Conservation (phyloP, 2,113 vertebrate species). For the Macrotus californicus region DNA sequence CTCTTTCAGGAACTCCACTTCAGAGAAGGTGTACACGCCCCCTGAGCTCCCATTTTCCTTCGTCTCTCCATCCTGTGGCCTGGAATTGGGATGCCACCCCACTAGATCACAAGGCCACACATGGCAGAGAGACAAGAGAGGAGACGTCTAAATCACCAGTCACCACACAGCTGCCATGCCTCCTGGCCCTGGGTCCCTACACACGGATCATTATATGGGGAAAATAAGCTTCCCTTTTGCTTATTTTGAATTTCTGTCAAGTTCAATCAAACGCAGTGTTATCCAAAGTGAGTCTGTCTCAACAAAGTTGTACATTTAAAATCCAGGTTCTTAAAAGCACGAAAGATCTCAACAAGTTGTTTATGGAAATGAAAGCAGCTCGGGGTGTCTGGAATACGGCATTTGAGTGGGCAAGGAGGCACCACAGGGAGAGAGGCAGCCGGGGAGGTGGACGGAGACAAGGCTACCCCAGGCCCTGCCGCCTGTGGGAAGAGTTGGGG, state of each 20-base stretch:
- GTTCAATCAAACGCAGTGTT: background rate
- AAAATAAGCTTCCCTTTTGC: background rate
- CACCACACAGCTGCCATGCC: accelerated
- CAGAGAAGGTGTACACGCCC: background rate
- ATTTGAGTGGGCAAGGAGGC: background rate
- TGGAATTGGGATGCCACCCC: background rate
- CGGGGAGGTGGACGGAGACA: background rate
- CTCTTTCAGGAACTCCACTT: background rate
- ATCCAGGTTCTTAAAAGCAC: background rate
- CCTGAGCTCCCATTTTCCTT: background rate
- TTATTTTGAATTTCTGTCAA: background rate
- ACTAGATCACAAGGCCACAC: background rate
- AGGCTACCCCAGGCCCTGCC: background rate
- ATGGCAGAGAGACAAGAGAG: background rate
- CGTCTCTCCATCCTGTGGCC: background rate
- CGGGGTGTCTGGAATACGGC: background rate
- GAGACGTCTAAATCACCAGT: accelerated
- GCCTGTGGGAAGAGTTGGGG: background rate
- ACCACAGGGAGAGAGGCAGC: accelerated
- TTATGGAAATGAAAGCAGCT: background rate
- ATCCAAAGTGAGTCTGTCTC: background rate
- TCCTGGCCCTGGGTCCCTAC: background rate
- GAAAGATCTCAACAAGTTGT: background rate
- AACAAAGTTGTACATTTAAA: background rate
- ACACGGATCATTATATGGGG: accelerated